These are phyloP conservation scores for Heterohyrax brucei DNA, from an alignment of 2,797 vertebrate species.

Conservation along the genomic window DNA sequence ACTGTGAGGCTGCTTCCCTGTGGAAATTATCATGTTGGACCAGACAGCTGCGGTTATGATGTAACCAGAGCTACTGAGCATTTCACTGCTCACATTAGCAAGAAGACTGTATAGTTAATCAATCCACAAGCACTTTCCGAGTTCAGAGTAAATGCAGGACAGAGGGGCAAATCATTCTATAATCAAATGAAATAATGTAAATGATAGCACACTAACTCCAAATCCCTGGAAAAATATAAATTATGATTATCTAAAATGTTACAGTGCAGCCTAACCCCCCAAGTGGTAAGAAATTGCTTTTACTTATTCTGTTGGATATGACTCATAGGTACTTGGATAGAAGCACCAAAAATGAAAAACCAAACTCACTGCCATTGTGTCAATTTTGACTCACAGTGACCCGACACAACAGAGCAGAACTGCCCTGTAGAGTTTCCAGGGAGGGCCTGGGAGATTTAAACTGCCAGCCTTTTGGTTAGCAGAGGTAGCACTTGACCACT, in stretches of 20 bases:
- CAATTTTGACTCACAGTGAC: too few species aligned
- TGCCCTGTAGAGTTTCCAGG: too few species aligned
- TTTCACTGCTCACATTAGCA: slow-evolving; percentile 79
- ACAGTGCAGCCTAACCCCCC: not conserved
- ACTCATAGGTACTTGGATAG: not conserved
- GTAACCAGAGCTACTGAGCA: slow-evolving; percentile 81
- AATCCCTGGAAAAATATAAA: slow-evolving; percentile 47
- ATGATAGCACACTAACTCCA: slow-evolving; percentile 7
- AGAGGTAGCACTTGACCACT: too few species aligned
- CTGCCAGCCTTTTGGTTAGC: too few species aligned
- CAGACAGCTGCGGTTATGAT: slow-evolving; percentile 76
- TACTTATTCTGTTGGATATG: slow-evolving; percentile 1
- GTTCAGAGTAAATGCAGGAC: slow-evolving; percentile 70
- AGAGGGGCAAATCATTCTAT: slow-evolving; percentile 39
- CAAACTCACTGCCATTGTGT: too few species aligned
- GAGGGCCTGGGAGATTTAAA: too few species aligned
- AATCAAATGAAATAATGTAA: slow-evolving; percentile 72
- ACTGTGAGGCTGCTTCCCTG: slow-evolving; percentile 60
- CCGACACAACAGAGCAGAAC: too few species aligned
- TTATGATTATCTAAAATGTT: slow-evolving; percentile 46
- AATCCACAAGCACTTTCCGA: slow-evolving; percentile 74
- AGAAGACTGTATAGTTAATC: slow-evolving; percentile 82
- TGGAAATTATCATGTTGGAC: slow-evolving; percentile 70
- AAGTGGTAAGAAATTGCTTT: not conserved
- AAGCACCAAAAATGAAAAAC: not conserved